Evolutionary conservation across 2,113 vertebrate species (phyloP), one percentile per base, ranked within the genome.

Genomic region (Alligator sinensis): DNA sequence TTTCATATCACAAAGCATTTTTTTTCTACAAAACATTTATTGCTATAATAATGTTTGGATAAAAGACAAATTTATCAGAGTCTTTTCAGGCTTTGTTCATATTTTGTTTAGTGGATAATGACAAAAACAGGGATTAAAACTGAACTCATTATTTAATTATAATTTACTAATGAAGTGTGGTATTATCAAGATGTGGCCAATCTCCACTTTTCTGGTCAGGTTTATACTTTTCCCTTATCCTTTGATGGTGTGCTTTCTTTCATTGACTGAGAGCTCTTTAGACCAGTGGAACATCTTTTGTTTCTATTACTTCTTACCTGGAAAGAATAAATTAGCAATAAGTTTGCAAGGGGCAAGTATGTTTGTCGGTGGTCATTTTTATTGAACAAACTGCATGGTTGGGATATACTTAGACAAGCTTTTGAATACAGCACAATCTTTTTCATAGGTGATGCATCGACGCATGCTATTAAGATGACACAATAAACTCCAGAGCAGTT

Each of bases 141-240:
- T 57, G n/a, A 87, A 12, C 0, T 12, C 30, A 5, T 19, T 28
- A 74, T 89, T 87, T 38, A 38, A 38, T 25, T 3, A 25, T 21
- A 9, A 6, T 4, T 9, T 24, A 22, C 12, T 62, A 21, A 10
- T 5, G 6, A 47, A 70, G 12, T 54, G 47, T 25, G 86, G 61
- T 54, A 25, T 15, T 16, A 82, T 28, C 0, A 0, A 27, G 17
- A 6, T 1, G 4, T 0, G 0, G 70, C 14, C 25, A 62, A 25
- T 57, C 15, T 2, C 6, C 1, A 3, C 21, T 61, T 58, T 38
- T 11, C 70, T 38, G 76, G 57, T 4, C 0, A 0, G 70, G 3
- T 54, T 22, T 19, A 63, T 80, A 68, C 30, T 5, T 17, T 5
- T 0, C 10, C 30, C 28, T 28, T 30, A 25, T 27, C 24, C 55